Evolutionary conservation across 1,140 invertebrate genomes (phyloP), one percentile per base, ranked within the genome.

Genomic region (Heliconius hermathena): DNA sequence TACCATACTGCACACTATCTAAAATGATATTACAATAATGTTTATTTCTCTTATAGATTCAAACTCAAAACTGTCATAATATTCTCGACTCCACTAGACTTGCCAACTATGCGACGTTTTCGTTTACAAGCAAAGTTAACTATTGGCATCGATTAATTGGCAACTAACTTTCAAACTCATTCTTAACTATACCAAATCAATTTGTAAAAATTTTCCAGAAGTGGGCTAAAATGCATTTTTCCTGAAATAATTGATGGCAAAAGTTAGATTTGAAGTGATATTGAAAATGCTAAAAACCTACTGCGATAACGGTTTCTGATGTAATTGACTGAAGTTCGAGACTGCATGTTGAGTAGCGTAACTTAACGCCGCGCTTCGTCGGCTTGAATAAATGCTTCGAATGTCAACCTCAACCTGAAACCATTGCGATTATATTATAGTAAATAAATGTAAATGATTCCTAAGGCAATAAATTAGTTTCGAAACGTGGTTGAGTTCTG

Each of bases 131-230:
- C 22, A 66, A 66, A 66, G 60, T 66, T 18, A 11, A 26, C 54
- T 60, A 66, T 66, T 66, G 60, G 54, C 83, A 81, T 84, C 82
- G 81, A 89, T 87, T 89, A 85, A 86, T 89, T 87, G 84, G 81
- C 79, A 87, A 87, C 77, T 89, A 80, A 80, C 74, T 84, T 83
- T 78, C 80, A 76, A 83, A 84, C 82, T 87, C 79, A 81, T 80
- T 84, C 72, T 74, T 84, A 83, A 81, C 80, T 83, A 77, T 73
- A 73, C 79, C 71, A 81, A 82, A 83, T 66, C 60, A 29, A 66
- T 66, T 66, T 66, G 60, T 66, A 29, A 66, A 66, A 29, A 18
- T 66, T 66, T 66, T 66, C 22, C 13, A 66, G 60, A 66, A 66
- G n/a, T 66, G 26, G 26, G 4, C 22, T 66, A 66, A 29, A 26